A percentile compares a stretch with the other conserved stretches of the same genome.
Evolutionary conservation across 2,113 vertebrate genomes (phyloP).

Genomic region (Barnardius zonarius): DNA sequence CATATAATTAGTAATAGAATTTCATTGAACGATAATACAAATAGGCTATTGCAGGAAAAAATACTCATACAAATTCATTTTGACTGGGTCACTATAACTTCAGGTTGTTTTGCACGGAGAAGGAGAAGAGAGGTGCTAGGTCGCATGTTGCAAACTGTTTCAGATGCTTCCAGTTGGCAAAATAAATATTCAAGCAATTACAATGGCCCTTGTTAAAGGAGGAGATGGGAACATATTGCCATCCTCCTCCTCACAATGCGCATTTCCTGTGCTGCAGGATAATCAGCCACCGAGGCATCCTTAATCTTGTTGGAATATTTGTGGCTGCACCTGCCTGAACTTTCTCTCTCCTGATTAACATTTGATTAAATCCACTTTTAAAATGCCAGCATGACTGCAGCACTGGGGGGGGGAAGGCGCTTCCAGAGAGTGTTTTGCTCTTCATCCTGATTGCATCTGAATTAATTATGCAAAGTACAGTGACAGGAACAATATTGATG

Average conservation of each 20-base stretch:
- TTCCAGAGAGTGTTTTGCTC: conserved; percentile 51
- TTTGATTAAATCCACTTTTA: conserved; percentile 67
- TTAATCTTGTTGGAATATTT: conserved; percentile 62
- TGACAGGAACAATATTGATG: conserved; percentile 69
- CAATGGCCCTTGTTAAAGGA: not conserved
- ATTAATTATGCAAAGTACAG: conserved; percentile 60
- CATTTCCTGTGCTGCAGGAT: conserved; percentile 13
- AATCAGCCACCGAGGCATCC: conserved; percentile 30
- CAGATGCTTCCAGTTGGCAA: conserved; percentile 34
- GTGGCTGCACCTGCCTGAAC: conserved; percentile 45
- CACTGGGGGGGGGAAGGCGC: not conserved
- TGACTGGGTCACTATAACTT: not conserved
- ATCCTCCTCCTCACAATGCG: not conserved
- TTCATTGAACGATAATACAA: not conserved
- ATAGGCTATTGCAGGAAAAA: not conserved
- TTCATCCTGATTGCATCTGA: conserved; percentile 64
- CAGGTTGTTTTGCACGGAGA: conserved; percentile 26
- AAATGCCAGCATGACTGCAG: conserved; percentile 41
- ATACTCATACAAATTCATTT: conserved; percentile 14
- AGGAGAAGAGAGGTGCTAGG: conserved; percentile 26
- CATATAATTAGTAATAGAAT: not conserved
- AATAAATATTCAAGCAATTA: conserved; percentile 59
- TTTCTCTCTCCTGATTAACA: conserved; percentile 64
- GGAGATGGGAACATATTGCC: conserved; percentile 11
- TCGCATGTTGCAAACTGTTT: conserved; percentile 11